Percentiles rank a stretch among this genome's conserved stretches.
phyloP scores from a whole-genome alignment of 2,888 invertebrate genomes.

The Ceriagrion tenellum region DNA sequence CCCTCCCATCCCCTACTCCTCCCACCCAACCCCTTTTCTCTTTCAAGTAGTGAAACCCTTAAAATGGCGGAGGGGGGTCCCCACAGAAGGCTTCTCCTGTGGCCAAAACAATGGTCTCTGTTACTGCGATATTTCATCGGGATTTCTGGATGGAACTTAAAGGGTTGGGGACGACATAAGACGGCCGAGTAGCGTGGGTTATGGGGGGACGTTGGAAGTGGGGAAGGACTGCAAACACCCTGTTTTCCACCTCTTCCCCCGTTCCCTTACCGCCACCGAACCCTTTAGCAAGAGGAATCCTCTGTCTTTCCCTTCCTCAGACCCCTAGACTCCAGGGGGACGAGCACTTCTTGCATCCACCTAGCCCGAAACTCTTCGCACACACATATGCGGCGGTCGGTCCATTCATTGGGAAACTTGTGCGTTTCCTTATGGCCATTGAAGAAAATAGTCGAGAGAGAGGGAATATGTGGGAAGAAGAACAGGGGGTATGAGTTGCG shows the following conservation, averaged over 20 bases:
- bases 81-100: neutral
- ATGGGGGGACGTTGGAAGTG: neutral
- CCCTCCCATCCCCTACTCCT: too few species aligned
- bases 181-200: neutral
- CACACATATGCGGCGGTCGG: slow-evolving; percentile 36
- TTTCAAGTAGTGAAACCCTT: slow-evolving; percentile 7
- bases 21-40: neutral
- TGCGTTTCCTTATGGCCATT: slow-evolving; percentile 47
- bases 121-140: slow-evolving; percentile 51
- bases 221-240: slow-evolving; percentile 34
- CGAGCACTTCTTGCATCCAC: neutral
- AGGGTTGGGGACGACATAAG: neutral
- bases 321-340: neutral
- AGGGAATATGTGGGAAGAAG: neutral
- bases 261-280: neutral
- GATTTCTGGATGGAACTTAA: slow-evolving; percentile 36
- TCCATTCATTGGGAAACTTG: slow-evolving; percentile 60
- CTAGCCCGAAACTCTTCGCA: neutral
- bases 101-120: slow-evolving; percentile 56
- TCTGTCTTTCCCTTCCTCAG: neutral
- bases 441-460: neutral
- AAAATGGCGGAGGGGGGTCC: neutral
- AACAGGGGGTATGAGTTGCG: neutral
- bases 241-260: neutral
- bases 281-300: neutral